Percentiles rank a stretch among this genome's conserved stretches.
Conservation (phyloP, 2,113 vertebrate genomes). For the Pteruthius melanotis region DNA sequence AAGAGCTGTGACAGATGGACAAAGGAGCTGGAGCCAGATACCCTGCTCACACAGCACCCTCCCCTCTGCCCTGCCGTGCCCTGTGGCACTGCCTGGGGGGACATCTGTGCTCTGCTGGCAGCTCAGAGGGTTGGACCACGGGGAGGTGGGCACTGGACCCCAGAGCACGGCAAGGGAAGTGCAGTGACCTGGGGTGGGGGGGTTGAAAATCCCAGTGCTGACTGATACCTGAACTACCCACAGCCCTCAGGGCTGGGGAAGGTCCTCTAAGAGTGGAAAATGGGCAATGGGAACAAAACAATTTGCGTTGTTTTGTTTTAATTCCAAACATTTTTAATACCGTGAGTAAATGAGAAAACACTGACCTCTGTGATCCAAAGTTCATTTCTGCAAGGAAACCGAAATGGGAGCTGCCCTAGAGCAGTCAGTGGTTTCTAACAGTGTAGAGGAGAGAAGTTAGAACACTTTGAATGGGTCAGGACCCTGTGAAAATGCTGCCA, state of each 20-base stretch:
- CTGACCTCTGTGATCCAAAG: neutral
- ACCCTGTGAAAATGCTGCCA: neutral
- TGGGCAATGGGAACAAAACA: neutral
- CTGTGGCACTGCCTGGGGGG: neutral
- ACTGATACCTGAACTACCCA: neutral
- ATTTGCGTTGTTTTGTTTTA: neutral
- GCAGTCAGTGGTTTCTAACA: neutral
- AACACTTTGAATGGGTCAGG: neutral
- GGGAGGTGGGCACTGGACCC: neutral
- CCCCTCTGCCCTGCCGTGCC: neutral
- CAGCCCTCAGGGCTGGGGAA: neutral
- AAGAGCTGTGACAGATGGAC: conserved; percentile 13
- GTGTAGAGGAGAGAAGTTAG: neutral
- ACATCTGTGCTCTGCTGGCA: neutral
- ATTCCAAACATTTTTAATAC: neutral
- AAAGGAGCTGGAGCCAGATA: neutral
- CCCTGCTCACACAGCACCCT: neutral
- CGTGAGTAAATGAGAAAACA: neutral
- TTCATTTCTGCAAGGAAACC: neutral
- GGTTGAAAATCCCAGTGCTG: neutral
- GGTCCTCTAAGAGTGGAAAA: neutral
- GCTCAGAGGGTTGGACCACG: neutral
- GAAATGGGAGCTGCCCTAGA: neutral
- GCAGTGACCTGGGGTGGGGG: accelerated
- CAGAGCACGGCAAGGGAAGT: neutral